A percentile compares a stretch with the other conserved stretches of the same genome.
phyloP scores from a whole-genome alignment of 2,888 invertebrate genomes.

The Eulithis testata region DNA sequence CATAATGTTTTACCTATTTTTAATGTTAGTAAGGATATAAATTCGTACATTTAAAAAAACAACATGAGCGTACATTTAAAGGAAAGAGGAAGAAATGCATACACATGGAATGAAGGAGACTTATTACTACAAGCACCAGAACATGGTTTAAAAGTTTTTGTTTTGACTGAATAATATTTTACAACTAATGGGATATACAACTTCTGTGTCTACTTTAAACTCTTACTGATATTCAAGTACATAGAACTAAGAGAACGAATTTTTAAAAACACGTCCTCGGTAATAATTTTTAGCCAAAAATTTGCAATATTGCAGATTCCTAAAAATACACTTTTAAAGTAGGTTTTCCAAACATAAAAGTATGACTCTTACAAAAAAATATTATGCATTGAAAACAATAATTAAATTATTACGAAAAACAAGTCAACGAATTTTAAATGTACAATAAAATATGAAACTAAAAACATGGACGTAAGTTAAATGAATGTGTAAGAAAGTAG shows the following conservation, averaged over 20 bases:
- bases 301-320: conserved; percentile 81
- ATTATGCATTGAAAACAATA: conserved; percentile 79
- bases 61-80: conserved; percentile 33
- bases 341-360: conserved; percentile 55
- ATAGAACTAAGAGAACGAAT: conserved; percentile 38
- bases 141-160: conserved; percentile 54
- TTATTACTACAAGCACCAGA: conserved; percentile 82
- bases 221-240: conserved; percentile 45
- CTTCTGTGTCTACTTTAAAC: conserved; percentile 47
- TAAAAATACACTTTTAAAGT: conserved; percentile 63
- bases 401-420: conserved; percentile 80
- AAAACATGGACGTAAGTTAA: conserved; percentile 81
- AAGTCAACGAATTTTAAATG: conserved; percentile 73
- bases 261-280: conserved; percentile 38
- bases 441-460: conserved; percentile 81
- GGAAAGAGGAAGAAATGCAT: conserved; percentile 61
- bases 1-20: conserved; percentile 27
- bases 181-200: conserved; percentile 48
- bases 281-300: conserved; percentile 28
- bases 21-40: conserved; percentile 39
- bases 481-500: conserved; percentile 76
- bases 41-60: conserved; percentile 32
- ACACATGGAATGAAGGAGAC: conserved; percentile 76
- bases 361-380: conserved; percentile 71
- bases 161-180: conserved; percentile 51